phyloP scores from a whole-genome alignment of 2,888 invertebrate species.

The Cerceris ruficornis region DNA sequence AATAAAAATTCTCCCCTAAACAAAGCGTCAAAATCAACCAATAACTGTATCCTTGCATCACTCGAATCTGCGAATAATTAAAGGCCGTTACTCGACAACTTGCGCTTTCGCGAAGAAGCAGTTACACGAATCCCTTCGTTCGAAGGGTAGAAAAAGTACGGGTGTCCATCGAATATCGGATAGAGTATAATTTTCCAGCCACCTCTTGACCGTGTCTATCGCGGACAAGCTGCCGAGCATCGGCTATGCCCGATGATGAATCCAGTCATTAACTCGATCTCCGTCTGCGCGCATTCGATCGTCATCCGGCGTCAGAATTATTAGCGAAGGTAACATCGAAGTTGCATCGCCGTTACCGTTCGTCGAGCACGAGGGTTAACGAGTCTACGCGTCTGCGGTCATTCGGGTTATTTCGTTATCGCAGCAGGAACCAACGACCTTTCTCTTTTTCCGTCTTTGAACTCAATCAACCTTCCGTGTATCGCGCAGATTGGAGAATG shows the following conservation, averaged over 20 bases:
- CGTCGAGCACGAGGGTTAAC: slow-evolving; percentile 66
- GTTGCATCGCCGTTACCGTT: slow-evolving; percentile 61
- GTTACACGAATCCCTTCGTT: not conserved
- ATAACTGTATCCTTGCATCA: too few relatives aligned
- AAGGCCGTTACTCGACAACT: slow-evolving; percentile 15
- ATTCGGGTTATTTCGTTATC: slow-evolving; percentile 70
- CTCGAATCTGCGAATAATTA: slow-evolving; percentile 3
- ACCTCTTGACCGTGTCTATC: slow-evolving; percentile 46
- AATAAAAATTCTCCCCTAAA: too few relatives aligned
- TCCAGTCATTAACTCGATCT: slow-evolving; percentile 58
- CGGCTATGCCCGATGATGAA: slow-evolving; percentile 54
- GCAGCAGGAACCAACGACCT: slow-evolving; percentile 63
- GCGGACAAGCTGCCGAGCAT: slow-evolving; percentile 45
- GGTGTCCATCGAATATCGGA: not conserved
- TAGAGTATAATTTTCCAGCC: slow-evolving; percentile 24
- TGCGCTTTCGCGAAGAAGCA: not conserved
- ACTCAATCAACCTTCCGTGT: slow-evolving; percentile 50
- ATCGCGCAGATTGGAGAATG: not conserved
- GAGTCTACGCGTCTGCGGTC: slow-evolving; percentile 68
- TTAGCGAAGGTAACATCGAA: slow-evolving; percentile 42
- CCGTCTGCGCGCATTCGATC: slow-evolving; percentile 50
- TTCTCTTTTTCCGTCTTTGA: slow-evolving; percentile 42
- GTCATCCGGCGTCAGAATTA: slow-evolving; percentile 55
- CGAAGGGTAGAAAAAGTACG: not conserved
- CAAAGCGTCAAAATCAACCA: too few relatives aligned